Percentiles rank a stretch among this genome's conserved stretches.
phyloP scores from a whole-genome alignment of 2,888 invertebrate genomes.

The Cremastinae sp. region DNA sequence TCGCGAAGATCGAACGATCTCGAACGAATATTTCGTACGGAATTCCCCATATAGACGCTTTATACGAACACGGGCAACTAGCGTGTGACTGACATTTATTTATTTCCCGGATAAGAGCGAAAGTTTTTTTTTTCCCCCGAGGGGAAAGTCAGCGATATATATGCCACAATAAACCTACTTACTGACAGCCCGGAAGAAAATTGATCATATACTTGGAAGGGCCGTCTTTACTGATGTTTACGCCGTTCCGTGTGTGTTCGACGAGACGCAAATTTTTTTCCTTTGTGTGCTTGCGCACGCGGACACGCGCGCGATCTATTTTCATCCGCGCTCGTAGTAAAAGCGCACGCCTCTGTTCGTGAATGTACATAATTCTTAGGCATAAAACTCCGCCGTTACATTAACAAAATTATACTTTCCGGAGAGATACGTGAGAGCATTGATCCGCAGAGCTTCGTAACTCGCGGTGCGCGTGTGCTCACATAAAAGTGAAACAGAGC shows the following conservation, averaged over 20 bases:
- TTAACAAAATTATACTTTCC: slow-evolving; percentile 32
- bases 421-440: not conserved
- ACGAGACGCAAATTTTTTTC: slow-evolving; percentile 32
- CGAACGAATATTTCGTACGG: not conserved
- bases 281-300: slow-evolving; percentile 6
- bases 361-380: slow-evolving; percentile 1
- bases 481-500: not conserved
- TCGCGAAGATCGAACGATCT: not conserved
- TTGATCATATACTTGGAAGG: slow-evolving; percentile 36
- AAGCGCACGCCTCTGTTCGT: slow-evolving; percentile 30
- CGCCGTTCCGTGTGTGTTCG: slow-evolving; percentile 11
- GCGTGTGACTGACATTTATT: slow-evolving; percentile 50
- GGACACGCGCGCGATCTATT: slow-evolving; percentile 16
- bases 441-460: no score
- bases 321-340: slow-evolving; percentile 30
- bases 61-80: not conserved
- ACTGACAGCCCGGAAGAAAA: slow-evolving; percentile 40
- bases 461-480: not conserved
- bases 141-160: slow-evolving; percentile 1
- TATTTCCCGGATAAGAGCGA: slow-evolving; percentile 33
- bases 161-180: slow-evolving; percentile 31
- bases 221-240: slow-evolving; percentile 28
- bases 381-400: slow-evolving; percentile 37
- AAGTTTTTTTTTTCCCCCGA: slow-evolving; percentile 24
- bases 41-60: not conserved